Evolutionary conservation across 1,140 invertebrate genomes (phyloP).

Genomic region (Brachionus asplanchnoidis): DNA sequence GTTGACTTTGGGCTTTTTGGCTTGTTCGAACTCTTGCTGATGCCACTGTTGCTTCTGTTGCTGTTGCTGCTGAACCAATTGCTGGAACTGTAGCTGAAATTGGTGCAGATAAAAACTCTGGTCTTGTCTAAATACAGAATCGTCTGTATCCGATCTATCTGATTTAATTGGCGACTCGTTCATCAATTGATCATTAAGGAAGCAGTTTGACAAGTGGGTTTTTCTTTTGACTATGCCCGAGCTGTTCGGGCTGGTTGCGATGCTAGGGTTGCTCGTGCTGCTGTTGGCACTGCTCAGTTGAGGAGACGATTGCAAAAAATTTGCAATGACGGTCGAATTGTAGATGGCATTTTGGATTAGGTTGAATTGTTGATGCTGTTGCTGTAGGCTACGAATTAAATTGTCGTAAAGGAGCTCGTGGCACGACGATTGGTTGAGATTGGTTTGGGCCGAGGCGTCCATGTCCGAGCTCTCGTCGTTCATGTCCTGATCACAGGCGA

Average conservation of each 20-base stretch:
- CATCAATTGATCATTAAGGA: not conserved
- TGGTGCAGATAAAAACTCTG: not conserved
- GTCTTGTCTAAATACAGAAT: not conserved
- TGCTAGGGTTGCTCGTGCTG: not conserved
- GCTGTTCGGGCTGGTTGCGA: not conserved
- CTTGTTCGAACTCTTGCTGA: not conserved
- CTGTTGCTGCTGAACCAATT: not conserved
- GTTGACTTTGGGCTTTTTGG: conserved; percentile 11
- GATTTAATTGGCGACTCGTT: not conserved
- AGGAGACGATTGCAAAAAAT: not conserved
- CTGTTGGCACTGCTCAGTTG: not conserved
- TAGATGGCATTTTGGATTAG: conserved; percentile 22
- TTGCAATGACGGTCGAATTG: conserved; percentile 33
- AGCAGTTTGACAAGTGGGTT: conserved; percentile 23
- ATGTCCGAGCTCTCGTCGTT: not conserved
- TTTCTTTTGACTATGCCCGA: not conserved
- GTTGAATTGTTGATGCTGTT: conserved; percentile 19
- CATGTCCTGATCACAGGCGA: not conserved
- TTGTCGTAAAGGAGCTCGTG: not conserved
- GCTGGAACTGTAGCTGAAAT: not conserved
- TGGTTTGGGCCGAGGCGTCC: not conserved
- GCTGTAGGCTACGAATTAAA: conserved; percentile 15
- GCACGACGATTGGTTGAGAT: not conserved
- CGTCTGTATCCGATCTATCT: conserved; percentile 15
- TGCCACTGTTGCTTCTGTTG: not conserved